Evolutionary conservation across 1,140 invertebrate species (phyloP), one percentile per base, ranked within the genome.

Genomic region (Scaptodrosophila lebanonensis): DNA sequence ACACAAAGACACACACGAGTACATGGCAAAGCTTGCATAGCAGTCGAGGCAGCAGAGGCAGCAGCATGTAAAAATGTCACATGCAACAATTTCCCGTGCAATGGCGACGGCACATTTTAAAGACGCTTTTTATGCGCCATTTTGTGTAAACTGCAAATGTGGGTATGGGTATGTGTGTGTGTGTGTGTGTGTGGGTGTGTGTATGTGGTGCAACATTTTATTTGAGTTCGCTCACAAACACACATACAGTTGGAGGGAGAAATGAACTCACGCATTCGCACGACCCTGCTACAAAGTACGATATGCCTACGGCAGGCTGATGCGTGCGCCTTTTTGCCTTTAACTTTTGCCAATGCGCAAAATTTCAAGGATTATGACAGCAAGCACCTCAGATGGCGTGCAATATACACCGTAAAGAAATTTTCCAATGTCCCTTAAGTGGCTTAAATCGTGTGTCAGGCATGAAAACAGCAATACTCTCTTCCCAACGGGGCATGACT

Each of bases 81-180:
- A 77, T 77, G 72, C 72, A 76, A 76, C 72, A 76, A 77, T 76
- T 76, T 76, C 72, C 72, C 47, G 66, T 54, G 22, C 22, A 25
- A 25, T 25, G 22, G 22, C 22, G 22, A 25, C 22, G 22, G 72
- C 62, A 53, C 53, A 76, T 76, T 76, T 76, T 76, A 63, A 76
- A 76, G 67, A 67, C 67, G 67, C 53, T 64, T 77, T 76, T 76
- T 76, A 77, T 77, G 58, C 63, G 53, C 72, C 73, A 77, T 76
- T 76, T 67, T 77, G 72, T 58, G 50, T 50, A 44, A 56, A 71
- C 58, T 73, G 52, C 68, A 63, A 72, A 33, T 47, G 32, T 58
- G 52, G 35, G 33, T 20, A 11, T 12, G 16, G 50, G 29, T 12
- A 18, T 58, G 52, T 17, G 43, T 15, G 40, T 16, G 5, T 47